Conservation (phyloP, 1,140 invertebrate species). For the Lepidurus arcticus region DNA sequence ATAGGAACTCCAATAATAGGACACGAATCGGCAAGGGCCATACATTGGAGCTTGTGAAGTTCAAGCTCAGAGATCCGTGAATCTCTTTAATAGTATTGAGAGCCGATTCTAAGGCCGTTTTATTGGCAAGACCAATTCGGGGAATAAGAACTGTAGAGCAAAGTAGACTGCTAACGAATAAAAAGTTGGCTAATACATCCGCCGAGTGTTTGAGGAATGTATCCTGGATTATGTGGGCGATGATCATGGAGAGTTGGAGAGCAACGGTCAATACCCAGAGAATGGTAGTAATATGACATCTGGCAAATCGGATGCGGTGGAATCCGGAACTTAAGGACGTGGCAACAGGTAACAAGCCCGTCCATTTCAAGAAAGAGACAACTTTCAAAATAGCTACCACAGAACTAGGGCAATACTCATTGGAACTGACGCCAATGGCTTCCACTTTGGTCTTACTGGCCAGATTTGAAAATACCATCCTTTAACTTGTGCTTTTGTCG, state of each 20-base stretch:
- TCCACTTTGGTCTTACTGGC: background rate
- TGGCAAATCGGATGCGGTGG: background rate
- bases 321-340: background rate
- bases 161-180: background rate
- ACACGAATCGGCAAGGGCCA: background rate
- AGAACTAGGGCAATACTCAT: background rate
- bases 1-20: background rate
- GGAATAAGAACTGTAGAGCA: background rate
- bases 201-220: background rate
- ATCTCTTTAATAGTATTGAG: background rate
- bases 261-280: background rate
- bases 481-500: background rate
- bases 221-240: background rate
- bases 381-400: background rate
- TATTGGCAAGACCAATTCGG: background rate
- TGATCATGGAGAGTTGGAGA: background rate
- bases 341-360: background rate
- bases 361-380: background rate
- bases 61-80: background rate
- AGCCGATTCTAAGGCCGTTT: background rate
- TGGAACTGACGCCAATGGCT: background rate
- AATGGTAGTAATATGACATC: background rate
- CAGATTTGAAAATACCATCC: background rate
- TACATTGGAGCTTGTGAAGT: background rate
- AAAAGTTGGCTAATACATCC: background rate